phyloP scores from a whole-genome alignment of 2,888 invertebrate species.

The Micoletzkya japonica region DNA sequence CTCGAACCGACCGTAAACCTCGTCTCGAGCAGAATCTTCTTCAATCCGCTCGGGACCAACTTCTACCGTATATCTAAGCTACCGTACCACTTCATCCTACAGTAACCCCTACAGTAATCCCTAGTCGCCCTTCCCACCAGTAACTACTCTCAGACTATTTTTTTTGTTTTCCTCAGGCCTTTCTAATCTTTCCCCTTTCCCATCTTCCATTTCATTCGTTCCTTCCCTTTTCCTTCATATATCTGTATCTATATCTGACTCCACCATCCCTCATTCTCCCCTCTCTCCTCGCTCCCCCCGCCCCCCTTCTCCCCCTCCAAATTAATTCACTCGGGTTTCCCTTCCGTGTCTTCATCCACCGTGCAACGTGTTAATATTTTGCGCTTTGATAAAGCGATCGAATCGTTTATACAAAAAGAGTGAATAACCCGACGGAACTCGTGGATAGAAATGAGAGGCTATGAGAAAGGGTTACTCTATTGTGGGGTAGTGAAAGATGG shows the following conservation, averaged over 20 bases:
- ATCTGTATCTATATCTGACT: too few species aligned
- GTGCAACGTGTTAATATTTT: too few species aligned
- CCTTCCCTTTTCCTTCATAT: too few species aligned
- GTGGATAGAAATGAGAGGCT: neutral
- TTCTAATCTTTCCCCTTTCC: too few species aligned
- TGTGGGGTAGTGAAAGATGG: neutral
- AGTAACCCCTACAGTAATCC: slow-evolving; percentile 10
- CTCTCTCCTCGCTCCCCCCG: neutral
- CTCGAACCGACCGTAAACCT: slow-evolving; percentile 26
- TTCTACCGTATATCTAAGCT: slow-evolving; percentile 25
- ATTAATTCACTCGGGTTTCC: neutral
- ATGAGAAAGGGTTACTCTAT: neutral
- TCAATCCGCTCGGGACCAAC: slow-evolving; percentile 21
- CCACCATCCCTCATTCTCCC: neutral
- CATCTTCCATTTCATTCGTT: too few species aligned
- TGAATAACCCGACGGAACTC: neutral
- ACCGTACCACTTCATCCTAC: too few species aligned
- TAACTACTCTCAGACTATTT: too few species aligned
- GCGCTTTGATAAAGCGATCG: too few species aligned
- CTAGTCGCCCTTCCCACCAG: too few species aligned
- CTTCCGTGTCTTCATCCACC: slow-evolving; percentile 11
- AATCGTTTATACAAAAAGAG: too few species aligned
- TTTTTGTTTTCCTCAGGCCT: too few species aligned
- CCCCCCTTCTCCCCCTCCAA: neutral
- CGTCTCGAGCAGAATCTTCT: slow-evolving; percentile 6